These are phyloP conservation scores for Tympanoctomys barrerae DNA, from an alignment of 2,797 vertebrate genomes.

Conservation along the genomic window DNA sequence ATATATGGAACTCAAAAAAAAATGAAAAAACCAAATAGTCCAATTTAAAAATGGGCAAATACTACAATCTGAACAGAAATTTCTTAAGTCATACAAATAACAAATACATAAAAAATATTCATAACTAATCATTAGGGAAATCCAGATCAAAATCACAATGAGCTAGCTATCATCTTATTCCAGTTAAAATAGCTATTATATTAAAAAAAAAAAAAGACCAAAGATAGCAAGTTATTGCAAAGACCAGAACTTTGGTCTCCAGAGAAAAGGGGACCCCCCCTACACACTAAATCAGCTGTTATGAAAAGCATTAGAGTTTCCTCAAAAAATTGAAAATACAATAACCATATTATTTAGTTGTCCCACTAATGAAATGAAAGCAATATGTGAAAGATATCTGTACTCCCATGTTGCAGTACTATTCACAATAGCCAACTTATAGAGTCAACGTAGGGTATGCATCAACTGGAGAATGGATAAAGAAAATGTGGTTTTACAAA, in stretches of 20 bases:
- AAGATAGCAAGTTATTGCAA: not conserved
- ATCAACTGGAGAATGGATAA: not conserved
- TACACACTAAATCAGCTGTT: not conserved
- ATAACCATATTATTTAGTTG: not conserved
- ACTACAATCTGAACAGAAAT: not conserved
- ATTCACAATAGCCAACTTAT: not conserved
- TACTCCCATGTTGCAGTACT: not conserved
- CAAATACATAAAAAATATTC: not conserved
- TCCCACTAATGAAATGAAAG: not conserved
- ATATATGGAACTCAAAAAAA: not conserved
- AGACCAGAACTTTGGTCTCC: too few relatives aligned
- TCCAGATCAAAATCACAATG: not conserved
- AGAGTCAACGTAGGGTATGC: not conserved
- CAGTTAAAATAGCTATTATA: not conserved
- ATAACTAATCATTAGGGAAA: not conserved
- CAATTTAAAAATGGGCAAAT: not conserved
- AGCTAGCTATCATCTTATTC: not conserved
- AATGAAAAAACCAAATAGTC: not conserved
- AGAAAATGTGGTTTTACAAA: not conserved
- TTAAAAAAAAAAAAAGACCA: not conserved
- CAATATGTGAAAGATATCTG: not conserved
- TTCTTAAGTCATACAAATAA: not conserved
- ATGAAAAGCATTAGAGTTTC: not conserved
- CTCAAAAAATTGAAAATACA: not conserved
- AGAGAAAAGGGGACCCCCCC: not conserved